Evolutionary conservation across 2,888 invertebrate genomes (phyloP).

Genomic region (Nemoura dubitans): DNA sequence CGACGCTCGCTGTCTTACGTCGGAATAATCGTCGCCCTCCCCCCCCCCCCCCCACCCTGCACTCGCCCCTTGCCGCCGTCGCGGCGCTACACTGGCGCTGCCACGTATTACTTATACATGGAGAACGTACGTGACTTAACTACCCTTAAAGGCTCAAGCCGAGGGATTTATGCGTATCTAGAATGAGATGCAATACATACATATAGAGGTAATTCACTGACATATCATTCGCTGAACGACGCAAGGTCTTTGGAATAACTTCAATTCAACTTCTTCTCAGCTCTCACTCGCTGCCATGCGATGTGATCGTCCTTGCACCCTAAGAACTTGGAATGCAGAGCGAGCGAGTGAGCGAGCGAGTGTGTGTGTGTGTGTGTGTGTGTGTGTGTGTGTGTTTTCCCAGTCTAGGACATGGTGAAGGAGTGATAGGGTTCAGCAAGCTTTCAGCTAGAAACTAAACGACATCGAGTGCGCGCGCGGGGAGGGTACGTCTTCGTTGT

Average conservation of each 20-base stretch:
- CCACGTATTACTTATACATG: conserved; percentile 14
- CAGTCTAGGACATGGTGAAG: background rate
- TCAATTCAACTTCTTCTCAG: conserved; percentile 12
- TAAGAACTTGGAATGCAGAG: background rate
- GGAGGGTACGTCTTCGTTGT: background rate
- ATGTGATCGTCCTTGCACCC: background rate
- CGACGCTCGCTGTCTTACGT: background rate
- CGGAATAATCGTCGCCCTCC: conserved; percentile 8
- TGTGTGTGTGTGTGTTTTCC: background rate
- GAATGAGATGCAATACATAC: conserved; percentile 17
- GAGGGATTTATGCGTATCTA: background rate
- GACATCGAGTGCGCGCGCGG: background rate
- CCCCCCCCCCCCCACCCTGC: background rate
- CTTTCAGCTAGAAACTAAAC: background rate
- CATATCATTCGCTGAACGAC: background rate
- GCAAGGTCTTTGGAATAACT: background rate
- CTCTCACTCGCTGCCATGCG: background rate
- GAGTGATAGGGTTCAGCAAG: background rate
- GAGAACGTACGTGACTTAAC: background rate
- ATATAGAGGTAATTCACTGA: conserved; percentile 1
- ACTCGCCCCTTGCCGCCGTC: background rate
- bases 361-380: no score
- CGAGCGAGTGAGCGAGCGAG: background rate
- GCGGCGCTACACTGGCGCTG: background rate
- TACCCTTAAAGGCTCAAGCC: conserved; percentile 1